Percentiles rank a stretch among this genome's conserved stretches.
Evolutionary conservation across 2,797 vertebrate genomes (phyloP).

Genomic region (Brotula barbata): DNA sequence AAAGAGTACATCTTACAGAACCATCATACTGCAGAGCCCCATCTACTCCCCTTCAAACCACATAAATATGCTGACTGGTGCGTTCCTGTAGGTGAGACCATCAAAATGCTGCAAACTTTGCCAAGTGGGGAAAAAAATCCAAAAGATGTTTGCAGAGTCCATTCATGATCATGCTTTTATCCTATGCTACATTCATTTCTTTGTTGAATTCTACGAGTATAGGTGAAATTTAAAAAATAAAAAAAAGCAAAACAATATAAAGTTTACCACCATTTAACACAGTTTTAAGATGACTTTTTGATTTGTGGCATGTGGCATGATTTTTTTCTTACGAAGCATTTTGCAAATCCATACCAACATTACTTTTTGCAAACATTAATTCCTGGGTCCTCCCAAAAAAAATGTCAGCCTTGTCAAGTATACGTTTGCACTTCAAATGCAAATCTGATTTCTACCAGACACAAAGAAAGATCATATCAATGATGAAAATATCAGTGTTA

Average conservation of each 20-base stretch:
- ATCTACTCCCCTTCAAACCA: not conserved
- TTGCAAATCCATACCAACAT: no score
- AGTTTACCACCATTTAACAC: not conserved
- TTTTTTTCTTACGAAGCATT: no score
- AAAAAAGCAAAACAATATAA: not conserved
- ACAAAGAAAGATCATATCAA: slow-evolving; percentile 34
- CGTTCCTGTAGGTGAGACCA: not conserved
- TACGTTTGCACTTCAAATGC: slow-evolving; percentile 36
- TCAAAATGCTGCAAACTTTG: slow-evolving; percentile 2
- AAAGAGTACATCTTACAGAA: no score
- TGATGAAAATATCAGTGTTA: slow-evolving; percentile 52
- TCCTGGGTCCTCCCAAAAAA: slow-evolving; percentile 56
- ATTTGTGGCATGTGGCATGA: no score
- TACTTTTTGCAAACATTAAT: slow-evolving; percentile 21
- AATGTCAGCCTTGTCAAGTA: slow-evolving; percentile 54
- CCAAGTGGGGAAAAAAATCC: not conserved
- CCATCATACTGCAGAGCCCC: no score
- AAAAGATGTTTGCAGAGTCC: not conserved
- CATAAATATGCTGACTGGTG: not conserved
- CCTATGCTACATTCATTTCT: not conserved
- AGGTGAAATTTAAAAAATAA: not conserved
- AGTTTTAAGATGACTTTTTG: no score
- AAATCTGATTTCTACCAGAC: slow-evolving; percentile 34
- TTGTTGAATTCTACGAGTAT: not conserved
- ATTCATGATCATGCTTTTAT: not conserved